Percentiles rank a stretch among this genome's conserved stretches.
phyloP scores from a whole-genome alignment of 2,797 vertebrate species.

The Okamejei kenojei region DNA sequence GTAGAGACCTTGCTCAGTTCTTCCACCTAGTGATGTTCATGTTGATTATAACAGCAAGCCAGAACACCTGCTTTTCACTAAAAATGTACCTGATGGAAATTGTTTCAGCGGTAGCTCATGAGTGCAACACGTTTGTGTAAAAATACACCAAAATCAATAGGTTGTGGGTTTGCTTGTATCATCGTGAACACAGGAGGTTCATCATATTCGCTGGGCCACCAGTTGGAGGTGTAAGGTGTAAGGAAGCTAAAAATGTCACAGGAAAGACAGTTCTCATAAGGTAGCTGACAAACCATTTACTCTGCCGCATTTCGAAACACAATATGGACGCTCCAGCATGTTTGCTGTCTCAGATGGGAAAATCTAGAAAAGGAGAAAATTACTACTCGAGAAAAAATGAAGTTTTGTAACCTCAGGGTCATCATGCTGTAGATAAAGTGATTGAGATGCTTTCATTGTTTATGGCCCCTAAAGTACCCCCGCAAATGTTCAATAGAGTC shows the following conservation, averaged over 20 bases:
- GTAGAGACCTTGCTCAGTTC: not conserved
- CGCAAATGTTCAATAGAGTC: not conserved
- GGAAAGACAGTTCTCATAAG: not conserved
- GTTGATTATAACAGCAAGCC: not conserved
- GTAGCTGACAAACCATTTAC: not conserved
- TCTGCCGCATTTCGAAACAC: not conserved
- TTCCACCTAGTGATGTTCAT: not conserved
- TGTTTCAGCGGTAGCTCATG: not conserved
- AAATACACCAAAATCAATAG: not conserved
- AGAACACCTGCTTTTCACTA: not conserved
- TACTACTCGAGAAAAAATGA: not conserved
- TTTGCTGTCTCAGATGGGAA: not conserved
- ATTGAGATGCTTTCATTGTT: not conserved
- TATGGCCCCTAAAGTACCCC: not conserved
- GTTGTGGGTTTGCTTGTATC: not conserved
- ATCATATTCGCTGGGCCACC: not conserved
- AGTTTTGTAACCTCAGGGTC: not conserved
- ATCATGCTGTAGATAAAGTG: too few species aligned
- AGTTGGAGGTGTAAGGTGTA: not conserved
- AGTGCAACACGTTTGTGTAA: not conserved
- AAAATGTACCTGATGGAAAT: not conserved
- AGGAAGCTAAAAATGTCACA: not conserved
- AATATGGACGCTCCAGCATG: not conserved
- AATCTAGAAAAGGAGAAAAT: not conserved
- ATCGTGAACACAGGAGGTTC: constrained; percentile 21